Conservation (phyloP, 2,113 vertebrate species). For the Cathartes aura region DNA sequence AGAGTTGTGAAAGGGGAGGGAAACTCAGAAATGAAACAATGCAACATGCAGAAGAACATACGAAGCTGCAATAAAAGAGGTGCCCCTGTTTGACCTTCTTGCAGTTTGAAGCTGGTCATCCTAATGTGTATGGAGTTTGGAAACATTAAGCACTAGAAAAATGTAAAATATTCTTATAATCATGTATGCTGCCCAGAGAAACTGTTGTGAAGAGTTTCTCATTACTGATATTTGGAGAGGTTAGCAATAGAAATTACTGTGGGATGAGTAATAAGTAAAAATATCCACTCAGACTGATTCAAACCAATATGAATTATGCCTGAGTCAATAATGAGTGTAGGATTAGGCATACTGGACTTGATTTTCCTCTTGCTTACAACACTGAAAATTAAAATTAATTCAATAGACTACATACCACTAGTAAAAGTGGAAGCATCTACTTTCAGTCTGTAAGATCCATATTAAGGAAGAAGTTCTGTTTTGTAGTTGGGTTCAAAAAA, state of each 20-base stretch:
- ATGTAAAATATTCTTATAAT: not conserved
- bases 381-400: not conserved
- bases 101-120: not conserved
- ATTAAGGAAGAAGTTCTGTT: not conserved
- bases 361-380: not conserved
- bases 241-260: conserved; percentile 19
- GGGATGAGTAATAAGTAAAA: conserved; percentile 37
- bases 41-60: not conserved
- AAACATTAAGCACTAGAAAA: not conserved
- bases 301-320: conserved; percentile 24
- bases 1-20: not conserved
- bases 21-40: not conserved
- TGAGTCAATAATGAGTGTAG: conserved; percentile 16
- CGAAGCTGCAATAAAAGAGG: not conserved
- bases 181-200: not conserved
- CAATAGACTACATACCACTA: not conserved
- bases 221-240: conserved; percentile 14
- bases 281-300: conserved; percentile 29
- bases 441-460: not conserved
- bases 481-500: not conserved
- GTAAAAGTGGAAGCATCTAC: not conserved
- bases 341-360: not conserved
- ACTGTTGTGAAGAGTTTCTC: not conserved
- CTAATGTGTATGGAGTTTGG: not conserved
- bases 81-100: not conserved